Evolutionary conservation across 2,888 invertebrate species (phyloP), one percentile per base, ranked within the genome.

Genomic region (Nomada fucata): DNA sequence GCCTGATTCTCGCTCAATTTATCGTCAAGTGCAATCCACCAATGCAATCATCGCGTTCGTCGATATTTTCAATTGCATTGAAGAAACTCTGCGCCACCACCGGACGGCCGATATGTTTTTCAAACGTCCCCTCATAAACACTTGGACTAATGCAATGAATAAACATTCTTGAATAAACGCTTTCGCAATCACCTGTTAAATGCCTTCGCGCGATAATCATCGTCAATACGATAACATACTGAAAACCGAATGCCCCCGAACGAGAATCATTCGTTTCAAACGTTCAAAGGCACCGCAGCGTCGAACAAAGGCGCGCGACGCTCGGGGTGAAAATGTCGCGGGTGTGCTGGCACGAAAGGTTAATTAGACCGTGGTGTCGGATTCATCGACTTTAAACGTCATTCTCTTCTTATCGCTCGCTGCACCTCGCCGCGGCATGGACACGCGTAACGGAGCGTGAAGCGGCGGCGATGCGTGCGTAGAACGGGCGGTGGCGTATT

Each of bases 401-500:
- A 61, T 76, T 70, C 65, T 73, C 67, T 67, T 60, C 52, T 81
- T 76, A 76, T 76, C 69, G 44, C 64, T 4, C 18, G 52, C 70
- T 68, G 59, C 65, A 57, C 52, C 76, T 36, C 60, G 72, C n/a
- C 26, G 13, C 2, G n/a, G 59, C 29, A 53, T 13, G 55, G 36
- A 61, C 42, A 26, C 79, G 64, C 60, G 63, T 72, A 55, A 63
- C 72, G 83, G 70, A 67, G 76, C 83, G 78, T 85, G 83, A 85
- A 83, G 63, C 75, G 64, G 29, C 68, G 50, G 44, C 70, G 65
- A 83, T 75, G 67, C 83, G 85, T 68, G 82, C 84, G 60, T 76
- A 59, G 63, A 70, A 83, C 76, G 68, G 70, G 52, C 83, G 80
- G 63, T 70, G 71, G 74, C 77, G 67, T 72, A 79, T 86, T 84